These are phyloP conservation scores for Lipophrys pholis DNA, from an alignment of 2,113 vertebrate genomes.

Conservation along the genomic window DNA sequence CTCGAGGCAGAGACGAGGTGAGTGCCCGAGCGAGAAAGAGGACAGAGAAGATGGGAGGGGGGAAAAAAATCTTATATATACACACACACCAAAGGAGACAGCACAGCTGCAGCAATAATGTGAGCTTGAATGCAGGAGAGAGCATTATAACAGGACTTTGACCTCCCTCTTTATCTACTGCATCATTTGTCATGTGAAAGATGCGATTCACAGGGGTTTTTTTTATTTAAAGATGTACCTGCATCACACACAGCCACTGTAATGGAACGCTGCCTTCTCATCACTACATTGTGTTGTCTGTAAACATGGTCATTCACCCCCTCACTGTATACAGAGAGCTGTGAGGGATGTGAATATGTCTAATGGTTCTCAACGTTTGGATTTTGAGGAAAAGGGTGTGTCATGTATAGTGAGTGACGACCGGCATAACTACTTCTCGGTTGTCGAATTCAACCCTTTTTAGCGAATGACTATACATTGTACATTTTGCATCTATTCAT, in stretches of 20 bases:
- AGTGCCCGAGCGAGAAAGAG: background rate
- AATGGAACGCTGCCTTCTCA: slow-evolving; percentile 11
- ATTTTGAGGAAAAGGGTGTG: background rate
- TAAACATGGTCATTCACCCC: slow-evolving; percentile 46
- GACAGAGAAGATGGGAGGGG: slow-evolving; percentile 3
- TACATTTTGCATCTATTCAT: too few species aligned
- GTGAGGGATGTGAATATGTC: slow-evolving; percentile 5
- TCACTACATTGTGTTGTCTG: slow-evolving; percentile 26
- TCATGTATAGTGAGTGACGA: background rate
- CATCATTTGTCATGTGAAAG: background rate
- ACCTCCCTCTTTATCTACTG: slow-evolving; percentile 19
- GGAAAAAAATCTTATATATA: background rate
- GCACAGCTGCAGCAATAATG: slow-evolving; percentile 2
- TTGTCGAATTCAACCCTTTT: too few species aligned
- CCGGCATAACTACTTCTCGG: too few species aligned
- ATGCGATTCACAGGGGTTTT: background rate
- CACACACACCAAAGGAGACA: slow-evolving; percentile 11
- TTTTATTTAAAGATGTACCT: background rate
- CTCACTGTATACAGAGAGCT: slow-evolving; percentile 13
- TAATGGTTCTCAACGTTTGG: background rate
- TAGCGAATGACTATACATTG: too few species aligned
- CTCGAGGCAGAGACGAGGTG: background rate
- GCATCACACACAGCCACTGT: slow-evolving; percentile 6
- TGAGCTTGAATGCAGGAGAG: slow-evolving; percentile 8
- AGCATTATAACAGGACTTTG: background rate